A percentile compares a stretch with the other conserved stretches of the same genome.
These are phyloP conservation scores for Onychomys torridus DNA, from an alignment of 2,797 vertebrate genomes.

Conservation along the genomic window DNA sequence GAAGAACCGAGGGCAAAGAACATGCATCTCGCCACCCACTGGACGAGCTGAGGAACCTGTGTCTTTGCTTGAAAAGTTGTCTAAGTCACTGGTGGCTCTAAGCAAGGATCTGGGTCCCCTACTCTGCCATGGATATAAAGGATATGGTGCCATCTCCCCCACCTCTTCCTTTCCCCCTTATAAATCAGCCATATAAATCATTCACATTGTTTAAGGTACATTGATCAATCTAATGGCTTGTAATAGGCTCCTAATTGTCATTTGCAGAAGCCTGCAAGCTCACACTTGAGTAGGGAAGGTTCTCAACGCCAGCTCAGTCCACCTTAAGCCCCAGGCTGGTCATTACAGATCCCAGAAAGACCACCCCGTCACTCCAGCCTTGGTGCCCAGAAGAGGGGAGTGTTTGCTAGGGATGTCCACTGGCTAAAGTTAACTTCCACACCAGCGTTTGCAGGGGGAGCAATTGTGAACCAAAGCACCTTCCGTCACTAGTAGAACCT, in stretches of 20 bases:
- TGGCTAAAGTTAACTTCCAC: constrained; percentile 57
- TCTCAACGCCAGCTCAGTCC: constrained; percentile 87
- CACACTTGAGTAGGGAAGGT: constrained; percentile 90
- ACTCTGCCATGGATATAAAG: constrained; percentile 90
- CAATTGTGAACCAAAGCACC: constrained; percentile 66
- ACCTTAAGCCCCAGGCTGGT: constrained; percentile 82
- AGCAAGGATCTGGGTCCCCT: constrained; percentile 87
- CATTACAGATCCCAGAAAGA: constrained; percentile 76
- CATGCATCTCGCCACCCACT: constrained; percentile 84
- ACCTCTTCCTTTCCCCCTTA: constrained; percentile 82
- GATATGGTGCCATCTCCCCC: constrained; percentile 82
- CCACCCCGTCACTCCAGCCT: constrained; percentile 48
- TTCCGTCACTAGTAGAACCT: constrained; percentile 74
- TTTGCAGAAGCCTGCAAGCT: constrained; percentile 92
- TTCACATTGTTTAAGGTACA: constrained; percentile 99
- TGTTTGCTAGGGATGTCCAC: neutral
- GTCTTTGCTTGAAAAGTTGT: constrained; percentile 88
- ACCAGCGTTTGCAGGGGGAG: constrained; percentile 72
- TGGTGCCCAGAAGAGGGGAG: neutral
- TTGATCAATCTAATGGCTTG: constrained; percentile 99
- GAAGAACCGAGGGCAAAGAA: constrained; percentile 82
- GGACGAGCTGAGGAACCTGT: constrained; percentile 86
- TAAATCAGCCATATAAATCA: constrained; percentile 95
- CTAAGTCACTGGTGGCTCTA: constrained; percentile 92
- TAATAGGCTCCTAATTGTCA: constrained; percentile 99